Evolutionary conservation across 2,888 invertebrate species (phyloP).

Genomic region (Apamea crenata): DNA sequence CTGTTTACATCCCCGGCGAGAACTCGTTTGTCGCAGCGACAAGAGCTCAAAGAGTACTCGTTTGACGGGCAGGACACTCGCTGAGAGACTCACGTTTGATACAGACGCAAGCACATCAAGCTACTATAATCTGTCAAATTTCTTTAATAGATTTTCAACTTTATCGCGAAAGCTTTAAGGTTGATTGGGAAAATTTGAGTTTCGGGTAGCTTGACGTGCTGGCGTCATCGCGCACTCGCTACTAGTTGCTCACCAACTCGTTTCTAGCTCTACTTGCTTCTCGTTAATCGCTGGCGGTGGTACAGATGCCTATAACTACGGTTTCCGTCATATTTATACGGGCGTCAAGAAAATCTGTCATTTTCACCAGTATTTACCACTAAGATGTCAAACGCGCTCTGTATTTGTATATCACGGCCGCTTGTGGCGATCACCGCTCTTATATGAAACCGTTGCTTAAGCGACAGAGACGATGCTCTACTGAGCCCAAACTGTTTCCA

Average conservation of each 20-base stretch:
- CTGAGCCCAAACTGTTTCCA: neutral
- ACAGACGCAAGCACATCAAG: no score
- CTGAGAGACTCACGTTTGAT: neutral
- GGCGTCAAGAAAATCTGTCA: no score
- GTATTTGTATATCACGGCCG: neutral
- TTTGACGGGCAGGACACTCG: neutral
- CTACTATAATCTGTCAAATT: no score
- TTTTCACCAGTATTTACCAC: neutral
- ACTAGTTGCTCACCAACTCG: neutral
- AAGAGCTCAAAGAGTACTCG: neutral
- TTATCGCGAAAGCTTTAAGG: no score
- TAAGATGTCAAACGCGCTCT: neutral
- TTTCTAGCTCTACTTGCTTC: neutral
- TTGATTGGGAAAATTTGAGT: no score
- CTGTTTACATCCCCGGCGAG: neutral
- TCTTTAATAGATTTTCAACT: no score
- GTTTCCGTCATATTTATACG: no score
- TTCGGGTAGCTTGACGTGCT: no score
- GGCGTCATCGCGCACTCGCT: neutral
- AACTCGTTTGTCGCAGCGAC: neutral
- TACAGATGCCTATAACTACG: neutral
- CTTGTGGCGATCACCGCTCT: neutral
- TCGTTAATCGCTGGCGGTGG: neutral
- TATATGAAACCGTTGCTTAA: neutral
- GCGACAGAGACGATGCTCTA: neutral